Evolutionary conservation across 1,140 invertebrate genomes (phyloP), one percentile per base, ranked within the genome.

Genomic region (Drosophila saltans): DNA sequence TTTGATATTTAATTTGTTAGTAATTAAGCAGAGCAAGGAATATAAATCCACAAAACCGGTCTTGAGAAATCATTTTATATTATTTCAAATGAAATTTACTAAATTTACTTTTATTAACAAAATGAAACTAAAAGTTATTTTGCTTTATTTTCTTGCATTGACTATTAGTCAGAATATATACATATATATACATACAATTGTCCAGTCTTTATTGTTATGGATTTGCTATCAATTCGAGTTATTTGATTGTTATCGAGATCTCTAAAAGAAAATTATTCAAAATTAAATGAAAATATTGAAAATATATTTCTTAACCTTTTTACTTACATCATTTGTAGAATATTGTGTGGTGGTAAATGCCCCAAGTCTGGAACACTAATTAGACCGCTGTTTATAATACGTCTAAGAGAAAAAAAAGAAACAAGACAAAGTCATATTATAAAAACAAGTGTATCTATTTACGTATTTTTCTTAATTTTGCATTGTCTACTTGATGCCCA

Each of bases 201-300:
- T 73, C 93, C 94, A 72, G 93, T 94, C 75, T 92, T 92, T 9
- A 94, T 90, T 75, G 92, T 93, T 28, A 94, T 91, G 5, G 93
- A 93, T 76, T 93, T 93, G 43, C 91, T 88, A 69, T 92, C 83
- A 68, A 94, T 90, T 81, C 83, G 91, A 78, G 91, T 77, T 59
- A 95, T 93, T 77, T 93, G 92, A 92, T 94, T 94, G 28, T 93
- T 93, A 85, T 94, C 94, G 80, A 94, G 93, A 89, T 94, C 94
- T 72, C 94, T 94, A 81, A 6, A 60, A 28, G 16, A 16, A 16
- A 16, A 16, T 16, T 16, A 16, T 16, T 16, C 16, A 16, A 16
- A 16, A 16, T 16, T 16, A 0, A 16, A 16, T 16, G 16, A 16
- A 16, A 16, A 16, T 16, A 16, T 16, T 16, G 16, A 16, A 16